Conservation (phyloP, 2,113 vertebrate genomes). For the Chinchilla lanigera region DNA sequence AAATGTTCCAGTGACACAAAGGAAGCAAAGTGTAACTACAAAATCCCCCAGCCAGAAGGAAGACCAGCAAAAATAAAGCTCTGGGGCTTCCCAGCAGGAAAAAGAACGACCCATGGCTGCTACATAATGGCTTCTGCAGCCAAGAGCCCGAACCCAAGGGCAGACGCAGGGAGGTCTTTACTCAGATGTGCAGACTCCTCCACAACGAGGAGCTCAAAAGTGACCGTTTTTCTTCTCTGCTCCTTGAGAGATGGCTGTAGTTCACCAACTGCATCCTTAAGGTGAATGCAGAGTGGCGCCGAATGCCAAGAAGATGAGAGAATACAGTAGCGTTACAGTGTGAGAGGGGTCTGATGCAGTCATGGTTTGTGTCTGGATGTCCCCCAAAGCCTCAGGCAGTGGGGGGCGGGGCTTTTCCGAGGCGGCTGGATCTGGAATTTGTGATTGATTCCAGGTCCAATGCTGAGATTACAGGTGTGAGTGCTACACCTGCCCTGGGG, state of each 20-base stretch:
- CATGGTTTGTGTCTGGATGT: neutral
- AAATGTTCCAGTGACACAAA: constrained; percentile 37
- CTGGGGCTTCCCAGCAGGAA: neutral
- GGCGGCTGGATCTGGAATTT: neutral
- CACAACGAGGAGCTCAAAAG: neutral
- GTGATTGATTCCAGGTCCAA: neutral
- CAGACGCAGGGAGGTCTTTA: neutral
- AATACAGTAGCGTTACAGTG: neutral
- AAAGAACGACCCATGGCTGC: neutral
- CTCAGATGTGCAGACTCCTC: neutral
- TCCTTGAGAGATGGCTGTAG: neutral
- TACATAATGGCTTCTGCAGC: neutral
- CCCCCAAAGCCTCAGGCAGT: neutral
- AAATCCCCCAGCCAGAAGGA: neutral
- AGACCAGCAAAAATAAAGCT: constrained; percentile 42
- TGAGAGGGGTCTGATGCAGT: neutral
- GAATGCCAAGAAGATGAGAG: neutral
- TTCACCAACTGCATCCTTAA: neutral
- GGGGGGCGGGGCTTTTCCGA: neutral
- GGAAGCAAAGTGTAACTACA: neutral
- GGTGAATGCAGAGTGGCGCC: neutral
- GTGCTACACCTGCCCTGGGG: neutral
- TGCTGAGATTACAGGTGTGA: neutral
- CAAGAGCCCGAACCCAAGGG: neutral
- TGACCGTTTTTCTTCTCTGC: neutral